Percentiles rank a stretch among this genome's conserved stretches.
These are phyloP conservation scores for Riparia riparia DNA, from an alignment of 2,113 vertebrate genomes.

Conservation along the genomic window DNA sequence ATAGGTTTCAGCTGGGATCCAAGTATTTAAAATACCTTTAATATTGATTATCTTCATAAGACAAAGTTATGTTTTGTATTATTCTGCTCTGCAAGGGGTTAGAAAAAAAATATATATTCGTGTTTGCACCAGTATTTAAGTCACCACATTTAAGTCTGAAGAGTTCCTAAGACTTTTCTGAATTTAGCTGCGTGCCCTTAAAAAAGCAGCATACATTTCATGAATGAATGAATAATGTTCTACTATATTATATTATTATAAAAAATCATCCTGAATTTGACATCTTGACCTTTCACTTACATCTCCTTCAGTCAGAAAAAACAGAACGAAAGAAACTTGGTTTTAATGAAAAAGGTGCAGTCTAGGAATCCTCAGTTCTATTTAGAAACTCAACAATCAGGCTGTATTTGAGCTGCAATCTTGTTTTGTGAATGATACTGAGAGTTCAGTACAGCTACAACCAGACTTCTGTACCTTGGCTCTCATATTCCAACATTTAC, in stretches of 20 bases:
- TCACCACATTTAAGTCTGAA: not conserved
- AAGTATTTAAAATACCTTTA: not conserved
- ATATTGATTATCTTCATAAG: not conserved
- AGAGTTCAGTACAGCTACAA: not conserved
- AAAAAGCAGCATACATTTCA: not conserved
- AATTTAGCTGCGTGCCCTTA: not conserved
- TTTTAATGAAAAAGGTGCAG: not conserved
- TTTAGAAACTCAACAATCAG: not conserved
- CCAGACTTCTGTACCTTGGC: not conserved
- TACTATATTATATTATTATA: not conserved
- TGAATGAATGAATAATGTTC: not conserved
- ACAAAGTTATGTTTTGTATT: not conserved
- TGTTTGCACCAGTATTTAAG: not conserved
- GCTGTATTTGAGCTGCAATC: not conserved
- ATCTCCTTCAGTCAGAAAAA: not conserved
- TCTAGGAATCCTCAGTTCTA: not conserved
- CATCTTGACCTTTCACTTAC: not conserved
- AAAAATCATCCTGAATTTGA: not conserved
- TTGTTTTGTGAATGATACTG: not conserved
- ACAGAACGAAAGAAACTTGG: not conserved
- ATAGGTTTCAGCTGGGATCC: not conserved
- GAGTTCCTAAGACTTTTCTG: not conserved
- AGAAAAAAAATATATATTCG: not conserved
- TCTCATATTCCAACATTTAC: not conserved
- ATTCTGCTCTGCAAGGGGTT: not conserved